A percentile compares a stretch with the other conserved stretches of the same genome.
Conservation (phyloP, 2,888 invertebrate species). For the Cephonodes hylas region DNA sequence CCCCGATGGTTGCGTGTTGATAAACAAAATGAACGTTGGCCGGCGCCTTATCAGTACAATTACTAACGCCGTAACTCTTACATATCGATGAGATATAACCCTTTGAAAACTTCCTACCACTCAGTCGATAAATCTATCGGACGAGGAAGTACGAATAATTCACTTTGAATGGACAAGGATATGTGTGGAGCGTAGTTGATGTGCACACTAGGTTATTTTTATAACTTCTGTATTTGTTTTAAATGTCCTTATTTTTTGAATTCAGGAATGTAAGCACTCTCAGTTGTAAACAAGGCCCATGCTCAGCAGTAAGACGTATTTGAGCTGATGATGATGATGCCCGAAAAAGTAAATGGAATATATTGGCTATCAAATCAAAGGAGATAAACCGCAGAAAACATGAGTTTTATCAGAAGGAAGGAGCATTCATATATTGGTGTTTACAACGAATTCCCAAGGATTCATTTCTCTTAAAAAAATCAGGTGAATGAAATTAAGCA, state of each 20-base stretch:
- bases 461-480: no score
- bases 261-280: no score
- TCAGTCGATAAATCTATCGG: slow-evolving; percentile 30
- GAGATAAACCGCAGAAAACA: no score
- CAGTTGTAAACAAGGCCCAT: no score
- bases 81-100: slow-evolving; percentile 32
- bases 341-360: no score
- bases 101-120: slow-evolving; percentile 47
- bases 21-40: not conserved
- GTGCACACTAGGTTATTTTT: not conserved
- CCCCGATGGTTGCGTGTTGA: not conserved
- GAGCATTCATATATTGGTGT: no score
- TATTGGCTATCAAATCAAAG: no score
- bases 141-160: not conserved
- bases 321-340: no score
- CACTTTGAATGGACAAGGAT: slow-evolving; percentile 7
- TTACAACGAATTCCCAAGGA: no score
- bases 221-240: not conserved
- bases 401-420: no score
- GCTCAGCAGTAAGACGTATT: no score
- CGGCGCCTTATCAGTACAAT: slow-evolving; percentile 22
- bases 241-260: not conserved
- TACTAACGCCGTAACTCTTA: slow-evolving; percentile 40
- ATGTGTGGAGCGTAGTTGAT: not conserved
- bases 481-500: no score